These are phyloP conservation scores for Toxotes jaculatrix DNA, from an alignment of 2,113 vertebrate species.

Conservation along the genomic window DNA sequence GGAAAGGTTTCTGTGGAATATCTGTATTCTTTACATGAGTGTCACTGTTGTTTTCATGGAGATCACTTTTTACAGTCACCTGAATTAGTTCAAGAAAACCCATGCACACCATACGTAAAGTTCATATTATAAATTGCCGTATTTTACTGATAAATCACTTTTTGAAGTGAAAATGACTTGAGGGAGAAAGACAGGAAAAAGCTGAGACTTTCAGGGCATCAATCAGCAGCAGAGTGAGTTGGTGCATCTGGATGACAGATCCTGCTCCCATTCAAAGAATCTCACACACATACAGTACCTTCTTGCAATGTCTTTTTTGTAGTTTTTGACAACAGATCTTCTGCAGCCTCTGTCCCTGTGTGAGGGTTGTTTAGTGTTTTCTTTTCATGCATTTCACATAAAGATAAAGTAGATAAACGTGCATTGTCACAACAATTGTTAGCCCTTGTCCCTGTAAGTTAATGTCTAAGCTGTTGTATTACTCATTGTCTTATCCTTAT, in stretches of 20 bases:
- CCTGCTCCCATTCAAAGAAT: constrained; percentile 16
- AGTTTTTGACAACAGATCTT: background rate
- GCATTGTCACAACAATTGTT: background rate
- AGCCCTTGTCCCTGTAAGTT: background rate
- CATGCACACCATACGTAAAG: background rate
- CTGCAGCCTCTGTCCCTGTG: background rate
- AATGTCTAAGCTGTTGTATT: background rate
- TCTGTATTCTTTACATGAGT: background rate
- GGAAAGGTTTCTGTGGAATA: background rate
- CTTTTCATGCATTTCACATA: background rate
- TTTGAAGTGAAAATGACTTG: constrained; percentile 45
- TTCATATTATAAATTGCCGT: background rate
- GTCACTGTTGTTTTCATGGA: constrained; percentile 8
- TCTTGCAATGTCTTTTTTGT: background rate
- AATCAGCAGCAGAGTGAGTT: constrained; percentile 45
- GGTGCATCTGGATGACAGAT: constrained; percentile 58
- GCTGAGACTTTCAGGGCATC: constrained; percentile 37
- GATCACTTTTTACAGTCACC: background rate
- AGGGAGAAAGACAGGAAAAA: constrained; percentile 29
- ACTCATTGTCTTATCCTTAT: background rate
- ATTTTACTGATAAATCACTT: constrained; percentile 37
- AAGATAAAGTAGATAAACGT: background rate
- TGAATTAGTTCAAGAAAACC: background rate
- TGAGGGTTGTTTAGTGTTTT: background rate
- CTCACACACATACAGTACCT: background rate